phyloP scores from a whole-genome alignment of 2,888 invertebrate genomes.

The Rotaria macrura region DNA sequence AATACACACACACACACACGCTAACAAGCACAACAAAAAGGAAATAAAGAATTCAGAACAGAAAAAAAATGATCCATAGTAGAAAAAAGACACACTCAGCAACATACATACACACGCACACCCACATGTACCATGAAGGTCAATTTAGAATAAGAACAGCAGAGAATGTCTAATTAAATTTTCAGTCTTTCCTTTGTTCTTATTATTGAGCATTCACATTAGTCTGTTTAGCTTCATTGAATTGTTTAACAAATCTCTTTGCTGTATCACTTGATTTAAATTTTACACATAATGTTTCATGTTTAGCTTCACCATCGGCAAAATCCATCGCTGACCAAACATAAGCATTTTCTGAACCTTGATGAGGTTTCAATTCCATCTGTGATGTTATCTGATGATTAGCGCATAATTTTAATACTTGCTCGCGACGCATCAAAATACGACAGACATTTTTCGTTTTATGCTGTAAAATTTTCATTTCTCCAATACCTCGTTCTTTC shows the following conservation, averaged over 20 bases:
- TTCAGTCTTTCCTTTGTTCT: neutral
- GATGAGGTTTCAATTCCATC: conserved; percentile 28
- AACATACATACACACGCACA: neutral
- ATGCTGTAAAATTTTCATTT: conserved; percentile 31
- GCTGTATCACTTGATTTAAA: conserved; percentile 71
- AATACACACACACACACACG: neutral
- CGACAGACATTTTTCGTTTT: conserved; percentile 14
- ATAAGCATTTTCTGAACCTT: conserved; percentile 58
- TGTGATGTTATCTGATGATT: neutral
- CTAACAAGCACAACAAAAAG: neutral
- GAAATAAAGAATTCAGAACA: conserved; percentile 1
- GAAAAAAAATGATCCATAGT: neutral
- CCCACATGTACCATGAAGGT: neutral
- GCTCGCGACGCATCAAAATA: conserved; percentile 27
- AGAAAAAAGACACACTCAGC: neutral
- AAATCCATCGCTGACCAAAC: conserved; percentile 58
- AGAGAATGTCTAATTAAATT: neutral
- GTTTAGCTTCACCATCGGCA: conserved; percentile 63
- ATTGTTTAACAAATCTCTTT: conserved; percentile 56
- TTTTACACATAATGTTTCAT: conserved; percentile 67
- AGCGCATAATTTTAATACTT: conserved; percentile 23
- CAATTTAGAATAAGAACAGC: neutral
- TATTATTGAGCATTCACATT: neutral
- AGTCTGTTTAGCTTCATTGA: conserved; percentile 50
- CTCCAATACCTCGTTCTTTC: conserved; percentile 31